Conservation (phyloP, 2,797 vertebrate species). For the Rhincodon typus region DNA sequence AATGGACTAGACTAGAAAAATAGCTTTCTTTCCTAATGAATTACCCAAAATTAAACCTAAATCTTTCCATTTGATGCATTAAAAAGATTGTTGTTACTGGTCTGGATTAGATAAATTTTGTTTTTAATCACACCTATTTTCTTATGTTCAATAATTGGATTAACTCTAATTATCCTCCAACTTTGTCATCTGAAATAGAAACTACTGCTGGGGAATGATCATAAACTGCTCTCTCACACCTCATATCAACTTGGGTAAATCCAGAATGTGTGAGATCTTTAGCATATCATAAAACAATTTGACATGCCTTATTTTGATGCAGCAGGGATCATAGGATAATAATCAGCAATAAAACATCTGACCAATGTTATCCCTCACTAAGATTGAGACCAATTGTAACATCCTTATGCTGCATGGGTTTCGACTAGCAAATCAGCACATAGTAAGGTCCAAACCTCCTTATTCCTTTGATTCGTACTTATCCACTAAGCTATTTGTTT, state of each 20-base stretch:
- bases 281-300: neutral
- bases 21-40: neutral
- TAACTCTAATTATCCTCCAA: neutral
- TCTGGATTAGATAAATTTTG: neutral
- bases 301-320: too few species aligned
- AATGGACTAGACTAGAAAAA: neutral
- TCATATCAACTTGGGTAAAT: neutral
- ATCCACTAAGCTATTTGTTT: neutral
- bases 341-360: neutral
- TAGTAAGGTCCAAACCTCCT: neutral
- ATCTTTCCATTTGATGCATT: neutral
- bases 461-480: neutral
- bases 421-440: neutral
- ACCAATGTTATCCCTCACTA: neutral
- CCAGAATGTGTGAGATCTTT: neutral
- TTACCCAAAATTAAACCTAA: neutral
- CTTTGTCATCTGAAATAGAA: neutral
- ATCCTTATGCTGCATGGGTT: neutral
- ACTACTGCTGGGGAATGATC: neutral
- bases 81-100: neutral
- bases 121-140: neutral
- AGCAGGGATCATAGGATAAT: neutral
- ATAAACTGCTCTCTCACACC: neutral
- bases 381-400: neutral
- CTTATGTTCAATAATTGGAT: neutral